Percentiles rank a stretch among this genome's conserved stretches.
These are phyloP conservation scores for Crocodylus rhombifer DNA, from an alignment of 2,797 vertebrate species.

Conservation along the genomic window DNA sequence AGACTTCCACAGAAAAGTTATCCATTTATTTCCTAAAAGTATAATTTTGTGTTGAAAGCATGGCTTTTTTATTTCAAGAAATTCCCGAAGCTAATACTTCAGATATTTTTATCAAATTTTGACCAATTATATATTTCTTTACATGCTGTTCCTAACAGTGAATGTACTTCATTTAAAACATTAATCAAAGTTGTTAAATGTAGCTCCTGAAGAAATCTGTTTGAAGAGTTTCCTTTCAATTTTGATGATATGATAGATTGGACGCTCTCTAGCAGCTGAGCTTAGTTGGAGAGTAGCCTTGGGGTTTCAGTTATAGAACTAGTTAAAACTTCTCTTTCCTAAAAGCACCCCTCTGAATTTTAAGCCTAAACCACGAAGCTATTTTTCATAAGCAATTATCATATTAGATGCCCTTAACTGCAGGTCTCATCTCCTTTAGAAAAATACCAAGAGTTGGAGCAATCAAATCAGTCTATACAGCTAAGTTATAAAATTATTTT, in stretches of 20 bases:
- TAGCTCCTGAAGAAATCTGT: background rate
- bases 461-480: constrained; percentile 37
- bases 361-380: constrained; percentile 41
- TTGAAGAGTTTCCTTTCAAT: constrained; percentile 14
- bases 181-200: background rate
- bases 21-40: background rate
- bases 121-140: background rate
- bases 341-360: constrained; percentile 31
- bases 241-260: background rate
- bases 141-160: background rate
- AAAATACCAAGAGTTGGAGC: constrained; percentile 23
- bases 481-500: constrained; percentile 45
- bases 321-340: constrained; percentile 33
- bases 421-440: constrained; percentile 21
- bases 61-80: background rate
- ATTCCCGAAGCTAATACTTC: background rate
- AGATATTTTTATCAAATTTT: background rate
- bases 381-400: constrained; percentile 34
- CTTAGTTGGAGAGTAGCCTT: background rate
- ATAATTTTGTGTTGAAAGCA: background rate
- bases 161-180: background rate
- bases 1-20: background rate
- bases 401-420: constrained; percentile 37
- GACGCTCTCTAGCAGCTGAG: background rate
- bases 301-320: constrained; percentile 7